phyloP scores from a whole-genome alignment of 2,797 vertebrate genomes.

The Cottoperca gobio region DNA sequence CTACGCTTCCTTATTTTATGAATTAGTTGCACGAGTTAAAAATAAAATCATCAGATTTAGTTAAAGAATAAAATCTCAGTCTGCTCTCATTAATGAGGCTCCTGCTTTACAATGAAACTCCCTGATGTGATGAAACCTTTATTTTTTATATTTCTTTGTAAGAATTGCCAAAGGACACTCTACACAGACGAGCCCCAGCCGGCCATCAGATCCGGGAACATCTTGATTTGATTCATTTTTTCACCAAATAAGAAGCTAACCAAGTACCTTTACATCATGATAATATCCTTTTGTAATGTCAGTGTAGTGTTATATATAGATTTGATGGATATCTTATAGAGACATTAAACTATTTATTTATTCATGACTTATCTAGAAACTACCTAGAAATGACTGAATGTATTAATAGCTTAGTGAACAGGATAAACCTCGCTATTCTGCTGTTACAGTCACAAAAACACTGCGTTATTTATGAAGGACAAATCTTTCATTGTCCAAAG shows the following conservation, averaged over 20 bases:
- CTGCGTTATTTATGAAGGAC: not conserved
- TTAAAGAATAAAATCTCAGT: not conserved
- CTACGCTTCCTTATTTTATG: not conserved
- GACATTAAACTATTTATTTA: constrained; percentile 41
- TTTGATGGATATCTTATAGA: constrained; percentile 11
- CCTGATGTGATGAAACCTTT: not conserved
- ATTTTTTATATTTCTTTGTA: not conserved
- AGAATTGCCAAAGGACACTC: not conserved
- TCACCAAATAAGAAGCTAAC: not conserved
- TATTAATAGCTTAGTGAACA: constrained; percentile 7
- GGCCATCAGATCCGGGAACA: not conserved
- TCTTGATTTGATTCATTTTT: not conserved
- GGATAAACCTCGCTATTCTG: constrained; percentile 4
- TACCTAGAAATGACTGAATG: constrained; percentile 24
- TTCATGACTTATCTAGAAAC: constrained; percentile 36
- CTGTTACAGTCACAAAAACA: constrained; percentile 1
- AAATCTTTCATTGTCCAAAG: constrained; percentile 51
- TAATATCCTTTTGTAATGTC: not conserved
- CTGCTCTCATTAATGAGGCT: not conserved
- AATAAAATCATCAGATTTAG: constrained; percentile 6
- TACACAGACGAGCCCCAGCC: not conserved
- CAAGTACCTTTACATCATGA: not conserved
- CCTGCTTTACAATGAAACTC: constrained; percentile 8
- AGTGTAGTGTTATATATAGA: constrained; percentile 1
- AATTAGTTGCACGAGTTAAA: not conserved